Percentiles rank a stretch among this genome's conserved stretches.
These are phyloP conservation scores for Peromyscus leucopus DNA, from an alignment of 2,113 vertebrate genomes.

Conservation along the genomic window DNA sequence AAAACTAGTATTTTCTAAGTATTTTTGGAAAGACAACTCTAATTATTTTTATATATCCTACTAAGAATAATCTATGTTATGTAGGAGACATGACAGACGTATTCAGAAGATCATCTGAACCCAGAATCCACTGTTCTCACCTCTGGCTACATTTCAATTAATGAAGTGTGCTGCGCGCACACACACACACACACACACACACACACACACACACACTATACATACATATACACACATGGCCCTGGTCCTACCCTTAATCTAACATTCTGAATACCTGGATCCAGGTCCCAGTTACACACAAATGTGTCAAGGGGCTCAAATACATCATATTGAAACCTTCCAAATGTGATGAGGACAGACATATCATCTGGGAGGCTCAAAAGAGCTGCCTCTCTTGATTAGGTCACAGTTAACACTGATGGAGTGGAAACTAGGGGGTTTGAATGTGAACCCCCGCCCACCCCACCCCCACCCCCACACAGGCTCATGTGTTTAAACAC, in stretches of 20 bases:
- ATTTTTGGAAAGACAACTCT: background rate
- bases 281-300: accelerated
- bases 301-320: background rate
- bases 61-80: background rate
- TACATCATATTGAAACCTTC: background rate
- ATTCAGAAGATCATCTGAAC: too few relatives aligned
- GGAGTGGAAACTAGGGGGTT: background rate
- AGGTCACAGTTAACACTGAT: background rate
- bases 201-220: background rate
- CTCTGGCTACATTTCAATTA: background rate
- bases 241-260: background rate
- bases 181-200: background rate
- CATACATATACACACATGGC: too few relatives aligned
- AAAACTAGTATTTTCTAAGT: background rate
- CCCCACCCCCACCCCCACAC: background rate
- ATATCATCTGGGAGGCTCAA: background rate
- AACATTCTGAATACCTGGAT: background rate
- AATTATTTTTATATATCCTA: background rate
- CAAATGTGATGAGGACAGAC: too few relatives aligned
- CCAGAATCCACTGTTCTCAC: too few relatives aligned
- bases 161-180: background rate
- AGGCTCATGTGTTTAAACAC: background rate
- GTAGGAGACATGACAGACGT: background rate
- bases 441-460: background rate
- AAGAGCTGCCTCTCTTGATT: background rate